Evolutionary conservation across 2,113 vertebrate species (phyloP), one percentile per base, ranked within the genome.

Genomic region (Cephalopholis sonnerati): DNA sequence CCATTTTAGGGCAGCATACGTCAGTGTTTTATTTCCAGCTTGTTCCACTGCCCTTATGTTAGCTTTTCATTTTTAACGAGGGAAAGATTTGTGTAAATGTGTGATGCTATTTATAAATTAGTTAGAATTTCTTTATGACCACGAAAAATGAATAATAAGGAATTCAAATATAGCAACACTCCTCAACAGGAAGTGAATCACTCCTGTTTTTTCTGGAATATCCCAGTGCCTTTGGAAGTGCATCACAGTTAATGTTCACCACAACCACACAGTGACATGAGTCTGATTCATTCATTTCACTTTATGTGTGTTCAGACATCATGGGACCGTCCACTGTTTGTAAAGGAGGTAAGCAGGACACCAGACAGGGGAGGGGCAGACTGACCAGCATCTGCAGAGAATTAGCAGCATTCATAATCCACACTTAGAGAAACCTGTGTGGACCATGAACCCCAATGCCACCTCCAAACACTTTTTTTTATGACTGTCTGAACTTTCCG

Each of bases 171-270:
- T 16, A 5, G 46, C 41, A 25, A 5, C 7, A 50, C 17, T 65
- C 66, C 36, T 46, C 1, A 15, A 64, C 0, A 72, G 67, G 27
- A 77, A 51, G 39, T 89, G 81, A 83, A 44, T 71, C 73, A 63
- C 17, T 54, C 25, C 22, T 57, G 51, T 53, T 82, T 64, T n/a
- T 69, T n/a, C 51, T 59, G 72, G 51, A 74, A 77, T 50, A 55
- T 66, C 63, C 53, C 59, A n/a, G 29, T 25, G 20, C 53, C 18
- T n/a, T 66, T 57, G 62, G 39, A 55, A 41, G 54, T 20, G 18
- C 25, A 41, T 63, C 29, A 63, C 32, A 66, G 61, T 79, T 53
- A 41, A 66, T 27, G 74, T 74, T 79, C 7, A 15, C 77, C 81
- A 22, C 41, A 67, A 74, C 87, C 84, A 7, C 80, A 62, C 53